Percentiles rank a stretch among this genome's conserved stretches.
Conservation (phyloP, 2,888 invertebrate genomes). For the Pachycephus smyrnensis region DNA sequence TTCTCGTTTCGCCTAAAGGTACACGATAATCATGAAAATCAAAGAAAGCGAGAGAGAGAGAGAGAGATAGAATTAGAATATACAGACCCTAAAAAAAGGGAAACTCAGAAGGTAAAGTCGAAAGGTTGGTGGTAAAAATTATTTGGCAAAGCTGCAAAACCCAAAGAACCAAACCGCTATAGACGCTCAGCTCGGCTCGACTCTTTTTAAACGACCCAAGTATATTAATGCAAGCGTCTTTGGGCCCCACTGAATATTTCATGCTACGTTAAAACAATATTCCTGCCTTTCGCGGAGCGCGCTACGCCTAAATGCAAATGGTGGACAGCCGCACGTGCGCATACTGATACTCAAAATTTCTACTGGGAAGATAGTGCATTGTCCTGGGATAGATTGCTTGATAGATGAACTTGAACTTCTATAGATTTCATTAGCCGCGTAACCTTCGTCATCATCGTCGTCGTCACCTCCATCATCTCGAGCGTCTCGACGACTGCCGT, state of each 20-base stretch:
- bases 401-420: too few relatives aligned
- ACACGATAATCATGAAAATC: background rate
- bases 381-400: background rate
- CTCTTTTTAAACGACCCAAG: background rate
- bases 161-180: background rate
- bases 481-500: too few relatives aligned
- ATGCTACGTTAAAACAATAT: background rate
- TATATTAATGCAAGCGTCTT: background rate
- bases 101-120: background rate
- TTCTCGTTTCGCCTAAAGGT: background rate
- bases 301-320: background rate
- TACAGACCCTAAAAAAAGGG: background rate
- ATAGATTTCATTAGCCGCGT: background rate
- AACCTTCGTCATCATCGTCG: background rate
- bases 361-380: background rate
- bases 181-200: background rate
- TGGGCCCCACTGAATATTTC: background rate
- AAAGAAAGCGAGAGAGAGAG: too few relatives aligned
- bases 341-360: background rate
- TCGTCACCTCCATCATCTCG: too few relatives aligned
- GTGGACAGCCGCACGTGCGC: background rate
- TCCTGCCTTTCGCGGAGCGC: background rate
- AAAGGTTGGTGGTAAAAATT: background rate
- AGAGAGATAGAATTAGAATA: too few relatives aligned
- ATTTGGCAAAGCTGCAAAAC: background rate